Percentiles rank a stretch among this genome's conserved stretches.
Evolutionary conservation across 2,797 vertebrate species (phyloP).

Genomic region (Triplophysa bombifrons): DNA sequence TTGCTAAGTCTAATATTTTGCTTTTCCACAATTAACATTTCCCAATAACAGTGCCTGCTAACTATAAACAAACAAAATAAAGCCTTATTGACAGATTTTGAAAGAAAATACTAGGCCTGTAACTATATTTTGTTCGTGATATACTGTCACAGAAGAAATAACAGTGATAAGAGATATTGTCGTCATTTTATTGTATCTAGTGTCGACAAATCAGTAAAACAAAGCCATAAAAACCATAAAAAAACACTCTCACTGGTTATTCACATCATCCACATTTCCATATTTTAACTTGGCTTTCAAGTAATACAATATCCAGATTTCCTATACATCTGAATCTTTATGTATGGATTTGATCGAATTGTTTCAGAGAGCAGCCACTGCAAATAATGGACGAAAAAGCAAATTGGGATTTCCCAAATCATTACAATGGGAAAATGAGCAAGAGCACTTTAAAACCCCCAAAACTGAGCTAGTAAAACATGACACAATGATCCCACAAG

Average conservation of each 20-base stretch:
- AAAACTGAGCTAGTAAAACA: neutral
- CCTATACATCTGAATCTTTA: neutral
- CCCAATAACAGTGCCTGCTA: neutral
- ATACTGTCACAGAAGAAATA: no score
- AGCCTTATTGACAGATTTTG: no score
- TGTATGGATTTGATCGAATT: neutral
- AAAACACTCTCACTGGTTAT: no score
- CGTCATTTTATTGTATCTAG: no score
- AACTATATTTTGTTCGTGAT: no score
- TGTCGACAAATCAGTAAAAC: no score
- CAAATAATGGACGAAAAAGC: neutral
- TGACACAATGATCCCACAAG: constrained; percentile 10
- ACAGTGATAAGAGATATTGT: no score
- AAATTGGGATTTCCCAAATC: neutral
- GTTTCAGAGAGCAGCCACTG: neutral
- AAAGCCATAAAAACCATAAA: no score
- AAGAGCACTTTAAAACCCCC: neutral
- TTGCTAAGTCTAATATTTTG: neutral
- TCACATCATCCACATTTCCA: no score
- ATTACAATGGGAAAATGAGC: neutral
- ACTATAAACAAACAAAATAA: neutral
- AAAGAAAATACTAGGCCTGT: no score
- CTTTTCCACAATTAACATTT: neutral
- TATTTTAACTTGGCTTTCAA: no score
- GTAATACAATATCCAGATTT: neutral